Evolutionary conservation across 2,113 vertebrate genomes (phyloP), one percentile per base, ranked within the genome.

Genomic region (Oncorhynchus gorbuscha): DNA sequence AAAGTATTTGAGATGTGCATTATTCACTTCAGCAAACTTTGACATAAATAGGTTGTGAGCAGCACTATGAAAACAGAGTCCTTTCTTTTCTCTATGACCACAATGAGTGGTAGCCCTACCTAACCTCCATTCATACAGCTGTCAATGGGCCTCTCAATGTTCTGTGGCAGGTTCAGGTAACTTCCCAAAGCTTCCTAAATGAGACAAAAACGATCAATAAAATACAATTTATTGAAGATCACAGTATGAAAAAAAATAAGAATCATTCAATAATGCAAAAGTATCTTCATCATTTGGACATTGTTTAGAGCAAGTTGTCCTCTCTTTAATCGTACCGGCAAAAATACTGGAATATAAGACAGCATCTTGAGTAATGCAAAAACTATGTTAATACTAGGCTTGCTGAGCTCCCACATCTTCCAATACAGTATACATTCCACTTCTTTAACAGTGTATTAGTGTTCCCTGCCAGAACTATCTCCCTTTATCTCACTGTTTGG

Each of bases 181-280:
- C n/a, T 62, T 58, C 13, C 55, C 59, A 5, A 22, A 22, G 7
- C 4, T 8, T 62, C 48, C n/a, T 49, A 12, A 55, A 55, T 26
- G 20, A 71, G 24, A 68, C 71, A 35, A 22, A 65, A 26, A 66
- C 64, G 1, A 75, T 76, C 35, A 72, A 78, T 76, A 74, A 81
- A 75, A 85, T 79, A 81, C 58, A 35, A 69, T 83, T 82, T 80
- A 82, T 82, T 79, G 58, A 74, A 78, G 62, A 74, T n/a, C 51
- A 79, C 48, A 28, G 35, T 79, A 73, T 74, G 75, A 71, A 81
- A 83, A 78, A 79, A 76, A 5, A 35, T 28, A 32, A 32, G 1
- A 35, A 49, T 39, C 3, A 74, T 82, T 76, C 76, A 82, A 79
- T 67, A 81, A 75, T 39, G 48, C 59, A 4, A 61, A 75, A 64